Conservation (phyloP, 92 coral and sea anemone genomes). For the Pocillopora grandis region DNA sequence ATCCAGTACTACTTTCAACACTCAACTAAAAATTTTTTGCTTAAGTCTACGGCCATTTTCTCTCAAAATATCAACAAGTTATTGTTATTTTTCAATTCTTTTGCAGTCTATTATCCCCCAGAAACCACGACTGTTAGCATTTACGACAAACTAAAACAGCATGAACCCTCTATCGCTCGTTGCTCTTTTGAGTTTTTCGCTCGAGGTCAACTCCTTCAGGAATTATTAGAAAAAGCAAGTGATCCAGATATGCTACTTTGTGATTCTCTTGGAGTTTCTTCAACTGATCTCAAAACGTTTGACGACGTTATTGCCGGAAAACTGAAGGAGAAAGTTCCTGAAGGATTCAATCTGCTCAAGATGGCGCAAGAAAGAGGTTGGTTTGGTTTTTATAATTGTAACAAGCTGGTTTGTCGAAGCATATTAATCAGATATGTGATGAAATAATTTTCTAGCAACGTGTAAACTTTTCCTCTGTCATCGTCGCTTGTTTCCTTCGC, state of each 20-base stretch:
- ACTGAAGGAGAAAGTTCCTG: conserved; percentile 2
- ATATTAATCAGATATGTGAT: too few relatives aligned
- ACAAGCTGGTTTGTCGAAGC: not conserved
- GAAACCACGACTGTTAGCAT: conserved; percentile 9
- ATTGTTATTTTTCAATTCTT: not conserved
- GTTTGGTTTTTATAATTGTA: not conserved
- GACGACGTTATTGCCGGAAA: not conserved
- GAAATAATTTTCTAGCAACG: too few relatives aligned
- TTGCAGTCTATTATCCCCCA: conserved; percentile 27
- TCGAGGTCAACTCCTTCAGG: conserved; percentile 4
- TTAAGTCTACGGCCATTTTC: not conserved
- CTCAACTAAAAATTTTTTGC: too few relatives aligned
- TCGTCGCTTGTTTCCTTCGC: not conserved
- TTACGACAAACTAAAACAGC: conserved; percentile 8
- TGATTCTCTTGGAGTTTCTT: conserved; percentile 2
- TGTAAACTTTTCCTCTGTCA: too few relatives aligned
- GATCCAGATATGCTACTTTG: conserved; percentile 12
- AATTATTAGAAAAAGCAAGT: conserved; percentile 11
- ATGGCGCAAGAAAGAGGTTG: not conserved
- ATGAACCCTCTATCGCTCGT: conserved; percentile 6
- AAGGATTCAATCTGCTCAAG: conserved; percentile 3
- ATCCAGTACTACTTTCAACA: too few relatives aligned
- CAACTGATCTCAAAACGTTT: conserved; percentile 1
- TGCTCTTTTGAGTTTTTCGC: conserved; percentile 21
- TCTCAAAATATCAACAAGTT: not conserved